Percentiles rank a stretch among this genome's conserved stretches.
These are phyloP conservation scores for Microtus obscurus DNA, from an alignment of 2,797 vertebrate genomes.

Conservation along the genomic window DNA sequence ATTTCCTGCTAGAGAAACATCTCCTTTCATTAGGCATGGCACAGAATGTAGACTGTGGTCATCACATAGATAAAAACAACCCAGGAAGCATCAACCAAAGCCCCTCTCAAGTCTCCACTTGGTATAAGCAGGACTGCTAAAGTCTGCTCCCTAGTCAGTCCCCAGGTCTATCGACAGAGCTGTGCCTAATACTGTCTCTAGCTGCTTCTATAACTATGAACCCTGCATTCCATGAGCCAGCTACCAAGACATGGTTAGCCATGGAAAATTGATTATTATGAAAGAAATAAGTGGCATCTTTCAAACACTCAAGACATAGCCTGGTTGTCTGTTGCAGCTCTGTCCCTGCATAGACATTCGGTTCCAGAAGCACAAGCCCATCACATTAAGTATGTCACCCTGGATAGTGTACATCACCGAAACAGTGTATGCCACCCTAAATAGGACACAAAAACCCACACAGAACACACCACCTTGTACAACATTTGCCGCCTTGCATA, in stretches of 20 bases:
- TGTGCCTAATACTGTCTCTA: neutral
- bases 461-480: neutral
- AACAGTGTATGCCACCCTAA: neutral
- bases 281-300: neutral
- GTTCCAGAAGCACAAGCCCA: neutral
- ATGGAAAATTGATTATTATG: neutral
- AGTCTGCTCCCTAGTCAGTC: too few relatives aligned
- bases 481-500: neutral
- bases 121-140: accelerated
- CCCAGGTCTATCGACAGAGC: neutral
- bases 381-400: too few relatives aligned
- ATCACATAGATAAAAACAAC: neutral
- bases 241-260: neutral
- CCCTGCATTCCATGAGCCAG: neutral
- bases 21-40: neutral
- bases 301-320: neutral
- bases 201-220: neutral
- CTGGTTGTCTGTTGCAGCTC: neutral
- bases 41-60: neutral
- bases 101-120: neutral
- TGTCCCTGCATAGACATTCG: neutral
- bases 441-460: neutral
- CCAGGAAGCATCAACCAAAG: neutral
- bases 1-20: accelerated
- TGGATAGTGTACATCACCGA: too few relatives aligned